Base-by-base conservation (phyloP, 2,113 vertebrate species). In the Coracopsis vasa region DNA sequence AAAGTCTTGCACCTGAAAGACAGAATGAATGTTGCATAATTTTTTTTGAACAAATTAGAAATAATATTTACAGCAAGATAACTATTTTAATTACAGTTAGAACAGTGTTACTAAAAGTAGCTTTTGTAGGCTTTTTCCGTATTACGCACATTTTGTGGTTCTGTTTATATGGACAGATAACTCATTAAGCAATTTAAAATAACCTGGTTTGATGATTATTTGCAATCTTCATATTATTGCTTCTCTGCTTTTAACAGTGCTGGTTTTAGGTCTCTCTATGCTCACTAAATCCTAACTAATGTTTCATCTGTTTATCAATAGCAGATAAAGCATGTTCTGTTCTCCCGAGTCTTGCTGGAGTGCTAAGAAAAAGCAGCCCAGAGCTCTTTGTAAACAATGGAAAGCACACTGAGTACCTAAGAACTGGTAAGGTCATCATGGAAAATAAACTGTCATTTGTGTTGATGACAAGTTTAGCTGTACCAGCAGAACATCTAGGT, bases 261-360 rank as follows among this genome's bases (percentile, higher is more conserved):
- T 92, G 41, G 10, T 53, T 91, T 82, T 58, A 82, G 78, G 47
- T 53, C 9, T 11, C 20, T 1, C 10, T 75, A 16, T 23, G 51
- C 48, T 80, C 10, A 1, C 42, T 54, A 75, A 92, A 84, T 39
- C 62, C 80, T 72, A 78, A 74, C 65, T 80, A 70, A 88, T 28
- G 17, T 75, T 92, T 94, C 56, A 37, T 77, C 80, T 95, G n/a
- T 86, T 79, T 74, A 84, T 72, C 93, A 92, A 62, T 1, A 48
- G n/a, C n/a, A 93, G 86, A 92, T 89, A 94, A 92, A 91, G 88
- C 65, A 88, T 89, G 86, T 91, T 87, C 93, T 94, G 88, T 87
- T 93, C 81, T 81, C 62, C 61, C 13, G 15, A 51, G 53, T 67
- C 56, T 77, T 90, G 31, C 77, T 89, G 58, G n/a, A 82, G 79